These are phyloP conservation scores for Nannobrachium achirus DNA, from an alignment of 2,113 vertebrate species.

Conservation along the genomic window DNA sequence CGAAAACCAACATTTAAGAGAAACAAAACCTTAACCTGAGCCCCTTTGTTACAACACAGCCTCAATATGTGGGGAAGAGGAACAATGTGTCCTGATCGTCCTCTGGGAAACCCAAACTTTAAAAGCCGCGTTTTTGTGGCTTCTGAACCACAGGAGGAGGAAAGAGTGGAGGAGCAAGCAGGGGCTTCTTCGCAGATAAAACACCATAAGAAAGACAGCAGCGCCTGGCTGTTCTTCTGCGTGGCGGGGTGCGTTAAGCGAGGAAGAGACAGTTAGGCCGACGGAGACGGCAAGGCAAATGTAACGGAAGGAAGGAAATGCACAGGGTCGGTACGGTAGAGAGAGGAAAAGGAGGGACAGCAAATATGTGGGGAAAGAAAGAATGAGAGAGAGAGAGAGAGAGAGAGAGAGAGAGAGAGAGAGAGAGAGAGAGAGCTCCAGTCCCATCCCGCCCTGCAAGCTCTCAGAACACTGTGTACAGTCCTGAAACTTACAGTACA, in stretches of 20 bases:
- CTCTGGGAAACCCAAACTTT: too few species aligned
- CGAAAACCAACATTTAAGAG: too few species aligned
- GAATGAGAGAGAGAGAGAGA: conserved; percentile 23
- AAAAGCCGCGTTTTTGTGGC: neutral
- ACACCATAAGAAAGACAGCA: conserved; percentile 18
- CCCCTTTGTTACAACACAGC: too few species aligned
- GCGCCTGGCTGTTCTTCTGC: conserved; percentile 22
- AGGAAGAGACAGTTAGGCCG: conserved; percentile 32
- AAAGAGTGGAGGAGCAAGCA: conserved; percentile 10
- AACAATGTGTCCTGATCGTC: too few species aligned
- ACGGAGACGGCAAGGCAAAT: too few species aligned
- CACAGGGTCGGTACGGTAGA: neutral
- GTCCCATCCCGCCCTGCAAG: conserved; percentile 44
- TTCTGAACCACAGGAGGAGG: neutral
- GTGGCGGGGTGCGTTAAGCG: conserved; percentile 4
- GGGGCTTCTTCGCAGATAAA: conserved; percentile 28
- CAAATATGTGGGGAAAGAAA: neutral
- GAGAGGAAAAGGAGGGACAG: neutral
- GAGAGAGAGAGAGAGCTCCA: conserved; percentile 25
- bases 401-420: conserved; percentile 17
- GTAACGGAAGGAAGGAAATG: too few species aligned
- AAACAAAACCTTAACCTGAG: too few species aligned
- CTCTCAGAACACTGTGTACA: conserved; percentile 46
- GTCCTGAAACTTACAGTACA: conserved; percentile 1
- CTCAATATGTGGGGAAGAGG: too few species aligned